A percentile compares a stretch with the other conserved stretches of the same genome.
phyloP scores from a whole-genome alignment of 2,113 vertebrate genomes.

The Isichthys henryi region DNA sequence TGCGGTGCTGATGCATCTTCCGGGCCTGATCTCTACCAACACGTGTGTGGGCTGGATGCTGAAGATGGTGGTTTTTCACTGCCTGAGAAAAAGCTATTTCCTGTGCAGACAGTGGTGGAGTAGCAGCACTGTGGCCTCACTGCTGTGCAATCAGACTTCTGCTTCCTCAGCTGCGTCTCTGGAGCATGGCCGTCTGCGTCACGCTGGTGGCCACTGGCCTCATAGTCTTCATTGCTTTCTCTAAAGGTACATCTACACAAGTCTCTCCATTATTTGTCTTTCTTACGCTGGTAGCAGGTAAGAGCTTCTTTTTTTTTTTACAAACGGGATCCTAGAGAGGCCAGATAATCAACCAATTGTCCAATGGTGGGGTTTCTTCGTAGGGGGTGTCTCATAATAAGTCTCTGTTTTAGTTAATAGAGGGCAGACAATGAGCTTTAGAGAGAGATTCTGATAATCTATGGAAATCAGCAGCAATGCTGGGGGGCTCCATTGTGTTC shows the following conservation, averaged over 20 bases:
- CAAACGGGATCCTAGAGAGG: background rate
- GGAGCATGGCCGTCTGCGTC: conserved; percentile 37
- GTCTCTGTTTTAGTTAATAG: background rate
- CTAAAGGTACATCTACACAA: conserved; percentile 46
- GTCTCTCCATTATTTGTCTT: background rate
- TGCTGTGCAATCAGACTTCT: conserved; percentile 28
- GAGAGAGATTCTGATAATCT: background rate
- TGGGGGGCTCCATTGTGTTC: background rate
- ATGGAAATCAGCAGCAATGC: background rate
- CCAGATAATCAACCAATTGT: background rate
- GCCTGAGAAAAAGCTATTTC: conserved; percentile 32
- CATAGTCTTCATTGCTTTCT: conserved; percentile 35
- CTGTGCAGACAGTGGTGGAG: conserved; percentile 31
- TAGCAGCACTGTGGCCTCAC: background rate
- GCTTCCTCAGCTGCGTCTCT: conserved; percentile 15
- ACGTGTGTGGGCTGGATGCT: background rate
- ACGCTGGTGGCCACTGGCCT: conserved; percentile 27
- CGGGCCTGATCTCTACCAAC: background rate
- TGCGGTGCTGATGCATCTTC: background rate
- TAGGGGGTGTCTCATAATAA: background rate
- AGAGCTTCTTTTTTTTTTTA: background rate
- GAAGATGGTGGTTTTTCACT: background rate
- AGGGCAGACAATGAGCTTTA: background rate
- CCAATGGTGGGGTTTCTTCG: background rate
- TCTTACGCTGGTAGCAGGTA: background rate